Evolutionary conservation across 2,797 vertebrate genomes (phyloP), one percentile per base, ranked within the genome.

Genomic region (Eurystomus glaucurus): DNA sequence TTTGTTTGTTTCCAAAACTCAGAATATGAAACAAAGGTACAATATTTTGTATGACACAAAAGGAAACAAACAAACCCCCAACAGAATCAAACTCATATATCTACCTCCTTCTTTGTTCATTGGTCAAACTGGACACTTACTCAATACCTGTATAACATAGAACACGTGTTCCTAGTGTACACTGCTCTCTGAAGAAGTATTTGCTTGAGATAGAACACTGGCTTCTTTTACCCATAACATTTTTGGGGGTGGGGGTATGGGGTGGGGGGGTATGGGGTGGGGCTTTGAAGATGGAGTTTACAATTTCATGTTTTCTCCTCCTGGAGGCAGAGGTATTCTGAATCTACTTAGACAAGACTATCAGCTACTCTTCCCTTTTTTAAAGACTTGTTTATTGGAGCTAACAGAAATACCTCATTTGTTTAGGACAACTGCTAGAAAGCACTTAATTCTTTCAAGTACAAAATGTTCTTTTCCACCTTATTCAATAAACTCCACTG

Each of bases 301-400:
- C 4, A 39, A 26, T 64, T 68, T 60, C 14, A 79, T 14, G 2
- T 0, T 8, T 57, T 66, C 43, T 50, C 28, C 48, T 57, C 12
- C 22, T 35, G 19, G 69, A 68, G 14, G 6, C 2, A 1, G 9
- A 82, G 41, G 6, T 0, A 1, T 52, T 88, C 39, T 65, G 19
- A 45, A 35, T 43, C 13, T 87, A 69, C 43, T 75, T n/a, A 48
- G 75, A 51, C 5, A 68, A 70, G 7, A 11, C 5, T 71, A 33
- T 28, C 6, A 22, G 4, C 9, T 26, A 7, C 7, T 65, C 6
- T 14, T 6, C 3, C 3, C 1, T n/a, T 62, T 48, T 29, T 15
- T 31, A 9, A 51, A 68, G 10, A 33, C 26, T 14, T 78, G 2
- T 48, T 68, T 79, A 29, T 60, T 46, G 8, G 23, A 43, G 16